Conservation (phyloP, 2,888 invertebrate species). For the Tineola bisselliella region DNA sequence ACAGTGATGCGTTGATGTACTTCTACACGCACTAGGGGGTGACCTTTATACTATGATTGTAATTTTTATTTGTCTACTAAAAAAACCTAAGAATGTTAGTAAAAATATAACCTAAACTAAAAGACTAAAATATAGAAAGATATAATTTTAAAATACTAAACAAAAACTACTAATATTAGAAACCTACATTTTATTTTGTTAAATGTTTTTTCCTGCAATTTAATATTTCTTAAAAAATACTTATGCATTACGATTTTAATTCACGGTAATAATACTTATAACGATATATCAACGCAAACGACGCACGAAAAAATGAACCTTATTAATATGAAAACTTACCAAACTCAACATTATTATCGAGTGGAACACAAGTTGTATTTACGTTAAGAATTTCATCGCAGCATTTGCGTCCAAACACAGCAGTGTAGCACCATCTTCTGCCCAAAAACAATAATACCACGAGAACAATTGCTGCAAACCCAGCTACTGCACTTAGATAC, state of each 20-base stretch:
- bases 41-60: not conserved
- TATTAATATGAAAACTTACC: conserved; percentile 31
- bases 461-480: conserved; percentile 82
- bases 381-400: conserved; percentile 55
- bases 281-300: not conserved
- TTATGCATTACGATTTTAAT: too few species aligned
- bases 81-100: too few species aligned
- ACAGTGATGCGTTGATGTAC: not conserved
- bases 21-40: not conserved
- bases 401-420: conserved; percentile 47
- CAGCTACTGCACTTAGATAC: conserved; percentile 87
- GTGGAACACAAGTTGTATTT: conserved; percentile 45
- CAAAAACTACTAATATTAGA: too few species aligned
- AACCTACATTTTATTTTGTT: too few species aligned
- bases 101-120: too few species aligned
- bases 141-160: too few species aligned
- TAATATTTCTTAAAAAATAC: too few species aligned
- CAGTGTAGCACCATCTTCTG: conserved; percentile 70
- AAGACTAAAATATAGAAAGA: too few species aligned
- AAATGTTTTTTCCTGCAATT: too few species aligned
- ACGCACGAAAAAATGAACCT: not conserved
- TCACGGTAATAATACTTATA: too few species aligned
- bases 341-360: conserved; percentile 50
- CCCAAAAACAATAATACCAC: conserved; percentile 89
- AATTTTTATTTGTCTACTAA: not conserved